Percentiles rank a stretch among this genome's conserved stretches.
Evolutionary conservation across 2,113 vertebrate species (phyloP).

Genomic region (Charina bottae): DNA sequence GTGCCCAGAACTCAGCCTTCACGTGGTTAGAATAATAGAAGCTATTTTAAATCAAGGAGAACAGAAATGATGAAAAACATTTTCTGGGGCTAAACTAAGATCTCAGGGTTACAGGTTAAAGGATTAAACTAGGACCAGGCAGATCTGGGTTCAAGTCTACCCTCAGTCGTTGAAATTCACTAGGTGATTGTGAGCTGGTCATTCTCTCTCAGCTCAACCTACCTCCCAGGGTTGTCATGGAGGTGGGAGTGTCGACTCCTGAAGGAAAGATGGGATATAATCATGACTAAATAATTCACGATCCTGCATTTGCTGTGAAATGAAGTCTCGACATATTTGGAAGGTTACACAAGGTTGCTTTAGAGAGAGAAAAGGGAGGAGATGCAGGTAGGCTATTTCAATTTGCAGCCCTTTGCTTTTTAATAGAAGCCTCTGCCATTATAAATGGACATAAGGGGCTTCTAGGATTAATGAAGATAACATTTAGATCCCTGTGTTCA

Average conservation of each 20-base stretch:
- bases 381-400: neutral
- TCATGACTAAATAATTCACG: neutral
- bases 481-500: neutral
- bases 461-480: neutral
- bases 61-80: neutral
- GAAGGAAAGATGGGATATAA: neutral
- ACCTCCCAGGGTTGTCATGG: neutral
- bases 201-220: neutral
- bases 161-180: neutral
- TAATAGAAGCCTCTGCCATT: neutral
- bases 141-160: neutral
- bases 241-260: neutral
- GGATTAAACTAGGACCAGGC: neutral
- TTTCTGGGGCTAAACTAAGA: neutral
- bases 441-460: neutral
- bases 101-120: neutral
- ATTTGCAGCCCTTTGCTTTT: neutral
- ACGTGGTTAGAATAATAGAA: neutral
- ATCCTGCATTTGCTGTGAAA: neutral
- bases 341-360: neutral
- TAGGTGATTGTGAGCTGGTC: neutral
- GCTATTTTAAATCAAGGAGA: conserved; percentile 31
- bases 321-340: neutral
- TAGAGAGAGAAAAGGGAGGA: neutral
- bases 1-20: neutral